A percentile compares a stretch with the other conserved stretches of the same genome.
Evolutionary conservation across 2,888 invertebrate species (phyloP).

Genomic region (Dryomyza anilis): DNA sequence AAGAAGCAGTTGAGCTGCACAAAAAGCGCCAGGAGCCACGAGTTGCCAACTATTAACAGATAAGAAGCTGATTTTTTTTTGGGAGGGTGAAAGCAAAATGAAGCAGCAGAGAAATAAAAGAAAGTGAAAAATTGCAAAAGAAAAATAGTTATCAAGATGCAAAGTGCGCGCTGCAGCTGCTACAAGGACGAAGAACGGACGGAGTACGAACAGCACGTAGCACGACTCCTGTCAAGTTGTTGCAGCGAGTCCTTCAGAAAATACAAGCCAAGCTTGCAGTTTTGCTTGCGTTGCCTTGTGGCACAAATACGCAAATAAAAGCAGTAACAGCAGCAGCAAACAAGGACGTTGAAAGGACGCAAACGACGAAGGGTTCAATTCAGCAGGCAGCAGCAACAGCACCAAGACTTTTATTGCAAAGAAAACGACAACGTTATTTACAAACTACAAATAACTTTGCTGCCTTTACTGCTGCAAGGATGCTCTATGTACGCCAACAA

Average conservation of each 20-base stretch:
- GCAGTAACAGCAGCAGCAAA: neutral
- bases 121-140: neutral
- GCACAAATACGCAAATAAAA: neutral
- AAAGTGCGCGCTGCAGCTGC: neutral
- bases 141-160: conserved; percentile 16
- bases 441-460: conserved; percentile 21
- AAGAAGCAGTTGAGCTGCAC: conserved; percentile 11
- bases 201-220: neutral
- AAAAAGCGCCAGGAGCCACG: neutral
- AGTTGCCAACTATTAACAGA: conserved; percentile 25
- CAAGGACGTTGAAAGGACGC: neutral
- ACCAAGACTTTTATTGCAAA: conserved; percentile 2
- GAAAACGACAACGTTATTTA: conserved; percentile 15
- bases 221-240: neutral
- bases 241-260: neutral
- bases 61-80: conserved; percentile 3
- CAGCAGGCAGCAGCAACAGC: no score
- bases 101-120: neutral
- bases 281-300: neutral
- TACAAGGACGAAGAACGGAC: neutral
- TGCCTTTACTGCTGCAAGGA: no score
- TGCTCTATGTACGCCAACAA: neutral
- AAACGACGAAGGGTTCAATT: neutral
- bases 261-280: neutral
- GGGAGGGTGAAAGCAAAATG: neutral